phyloP scores from a whole-genome alignment of 2,888 invertebrate genomes.

The Cylindroiulus punctatus region DNA sequence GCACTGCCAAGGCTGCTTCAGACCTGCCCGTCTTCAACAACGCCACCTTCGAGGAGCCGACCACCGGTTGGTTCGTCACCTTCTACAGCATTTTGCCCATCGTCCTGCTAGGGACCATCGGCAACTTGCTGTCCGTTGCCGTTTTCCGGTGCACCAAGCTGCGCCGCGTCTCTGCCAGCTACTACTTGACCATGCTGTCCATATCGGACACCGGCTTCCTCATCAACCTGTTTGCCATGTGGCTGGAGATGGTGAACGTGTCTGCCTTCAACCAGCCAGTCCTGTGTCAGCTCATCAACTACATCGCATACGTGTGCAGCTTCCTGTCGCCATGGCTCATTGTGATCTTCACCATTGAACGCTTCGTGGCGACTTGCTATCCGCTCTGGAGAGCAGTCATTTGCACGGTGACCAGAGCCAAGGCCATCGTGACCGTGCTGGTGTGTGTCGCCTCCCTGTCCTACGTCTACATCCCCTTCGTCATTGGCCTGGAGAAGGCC shows the following conservation, averaged over 20 bases:
- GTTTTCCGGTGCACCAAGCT: constrained; percentile 53
- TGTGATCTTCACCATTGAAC: constrained; percentile 55
- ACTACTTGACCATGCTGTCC: constrained; percentile 51
- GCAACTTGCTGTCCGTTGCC: constrained; percentile 51
- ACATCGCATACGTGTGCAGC: constrained; percentile 47
- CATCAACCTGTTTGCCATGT: constrained; percentile 6
- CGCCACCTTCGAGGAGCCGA: too few species aligned
- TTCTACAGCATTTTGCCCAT: constrained; percentile 16
- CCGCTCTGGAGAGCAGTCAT: constrained; percentile 74
- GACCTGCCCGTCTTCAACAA: too few species aligned
- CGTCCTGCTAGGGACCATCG: constrained; percentile 48
- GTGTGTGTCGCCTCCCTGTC: constrained; percentile 70
- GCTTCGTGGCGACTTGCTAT: constrained; percentile 54
- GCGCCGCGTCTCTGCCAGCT: constrained; percentile 48
- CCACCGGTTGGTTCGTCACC: not conserved
- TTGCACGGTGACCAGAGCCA: constrained; percentile 79
- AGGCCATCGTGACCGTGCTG: constrained; percentile 71
- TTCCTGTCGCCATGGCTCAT: constrained; percentile 54
- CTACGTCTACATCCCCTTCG: constrained; percentile 70
- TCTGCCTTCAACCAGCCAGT: constrained; percentile 49
- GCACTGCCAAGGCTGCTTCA: too few species aligned
- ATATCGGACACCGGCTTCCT: constrained; percentile 52
- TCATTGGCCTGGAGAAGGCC: constrained; percentile 64
- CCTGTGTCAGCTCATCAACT: constrained; percentile 48
- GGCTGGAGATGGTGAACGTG: constrained; percentile 60